Evolutionary conservation across 2,888 invertebrate genomes (phyloP).

Genomic region (Orthosia gothica): DNA sequence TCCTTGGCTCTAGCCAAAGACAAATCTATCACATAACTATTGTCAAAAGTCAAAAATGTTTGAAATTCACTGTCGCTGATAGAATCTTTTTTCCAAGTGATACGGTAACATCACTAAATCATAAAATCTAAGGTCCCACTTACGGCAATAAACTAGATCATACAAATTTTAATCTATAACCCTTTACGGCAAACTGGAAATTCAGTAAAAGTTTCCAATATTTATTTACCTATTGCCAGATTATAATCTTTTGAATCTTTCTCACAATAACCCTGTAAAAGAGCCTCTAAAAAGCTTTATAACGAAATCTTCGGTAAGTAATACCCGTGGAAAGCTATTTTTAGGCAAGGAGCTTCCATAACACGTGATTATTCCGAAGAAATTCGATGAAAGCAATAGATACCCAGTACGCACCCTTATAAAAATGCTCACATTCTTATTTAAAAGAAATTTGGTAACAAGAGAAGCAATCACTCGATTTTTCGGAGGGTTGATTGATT

Average conservation of each 20-base stretch:
- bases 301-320: background rate
- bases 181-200: too few species aligned
- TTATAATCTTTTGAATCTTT: background rate
- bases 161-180: too few species aligned
- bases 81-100: too few species aligned
- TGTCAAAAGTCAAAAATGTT: too few species aligned
- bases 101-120: too few species aligned
- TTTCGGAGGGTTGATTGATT: conserved; percentile 41
- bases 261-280: background rate
- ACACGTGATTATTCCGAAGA: conserved; percentile 5
- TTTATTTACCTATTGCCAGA: background rate
- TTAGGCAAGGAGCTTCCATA: background rate
- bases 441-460: conserved; percentile 45
- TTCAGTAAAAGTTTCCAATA: too few species aligned
- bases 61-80: too few species aligned
- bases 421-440: conserved; percentile 29
- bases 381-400: conserved; percentile 3
- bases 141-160: too few species aligned
- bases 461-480: conserved; percentile 48
- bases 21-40: too few species aligned
- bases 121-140: too few species aligned
- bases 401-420: conserved; percentile 3
- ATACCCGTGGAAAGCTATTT: background rate
- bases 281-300: background rate
- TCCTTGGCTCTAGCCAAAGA: too few species aligned